Evolutionary conservation across 2,797 vertebrate genomes (phyloP).

Genomic region (Sarcoramphus papa): DNA sequence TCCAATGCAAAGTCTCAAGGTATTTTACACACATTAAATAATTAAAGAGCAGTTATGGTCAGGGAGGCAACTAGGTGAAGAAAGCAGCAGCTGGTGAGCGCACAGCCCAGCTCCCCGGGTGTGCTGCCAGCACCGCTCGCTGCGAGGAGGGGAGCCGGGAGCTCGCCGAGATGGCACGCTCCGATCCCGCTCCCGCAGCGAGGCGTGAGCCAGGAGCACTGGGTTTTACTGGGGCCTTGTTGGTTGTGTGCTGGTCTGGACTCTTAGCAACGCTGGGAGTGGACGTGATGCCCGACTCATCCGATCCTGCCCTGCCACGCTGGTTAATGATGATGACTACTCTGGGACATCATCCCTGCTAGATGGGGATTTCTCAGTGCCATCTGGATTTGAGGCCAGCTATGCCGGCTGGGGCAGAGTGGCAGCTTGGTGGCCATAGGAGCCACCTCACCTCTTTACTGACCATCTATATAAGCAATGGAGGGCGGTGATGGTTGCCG

Average conservation of each 20-base stretch:
- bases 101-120: background rate
- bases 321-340: accelerated
- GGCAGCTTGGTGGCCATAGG: background rate
- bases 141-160: background rate
- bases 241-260: background rate
- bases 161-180: accelerated
- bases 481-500: accelerated
- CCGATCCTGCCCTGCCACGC: accelerated
- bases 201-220: background rate
- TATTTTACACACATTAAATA: slow-evolving; percentile 53
- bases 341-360: background rate
- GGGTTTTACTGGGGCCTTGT: background rate
- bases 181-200: accelerated
- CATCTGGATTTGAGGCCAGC: background rate
- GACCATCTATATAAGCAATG: accelerated
- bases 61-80: background rate
- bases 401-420: background rate
- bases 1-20: slow-evolving; percentile 14
- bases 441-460: accelerated
- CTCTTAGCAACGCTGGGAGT: accelerated
- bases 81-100: background rate
- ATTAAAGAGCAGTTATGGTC: slow-evolving; percentile 35
- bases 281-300: background rate
- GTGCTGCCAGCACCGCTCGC: background rate
- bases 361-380: accelerated